phyloP scores from a whole-genome alignment of 2,888 invertebrate genomes.

The Gerosis bhagava region DNA sequence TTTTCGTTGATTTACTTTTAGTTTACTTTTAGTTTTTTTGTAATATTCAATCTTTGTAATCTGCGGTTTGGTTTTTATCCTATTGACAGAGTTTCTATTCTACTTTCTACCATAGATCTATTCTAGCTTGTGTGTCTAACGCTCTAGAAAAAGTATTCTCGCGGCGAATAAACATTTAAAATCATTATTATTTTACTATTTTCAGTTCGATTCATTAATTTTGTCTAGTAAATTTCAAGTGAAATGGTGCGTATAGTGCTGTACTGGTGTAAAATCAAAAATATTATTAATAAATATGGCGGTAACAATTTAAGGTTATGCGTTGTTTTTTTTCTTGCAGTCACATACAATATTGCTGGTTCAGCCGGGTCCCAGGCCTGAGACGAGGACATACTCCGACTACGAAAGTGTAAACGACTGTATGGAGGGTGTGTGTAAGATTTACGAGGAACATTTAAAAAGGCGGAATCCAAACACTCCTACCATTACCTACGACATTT shows the following conservation, averaged over 20 bases:
- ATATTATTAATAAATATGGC: slow-evolving; percentile 51
- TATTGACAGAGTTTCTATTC: too few species aligned
- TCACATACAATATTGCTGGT: slow-evolving; percentile 98
- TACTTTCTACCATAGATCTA: too few species aligned
- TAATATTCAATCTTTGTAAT: too few species aligned
- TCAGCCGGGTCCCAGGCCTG: slow-evolving; percentile 96
- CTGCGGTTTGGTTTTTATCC: too few species aligned
- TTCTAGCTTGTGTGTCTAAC: too few species aligned
- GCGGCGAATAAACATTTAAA: too few species aligned
- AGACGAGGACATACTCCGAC: slow-evolving; percentile 98
- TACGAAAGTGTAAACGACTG: slow-evolving; percentile 99
- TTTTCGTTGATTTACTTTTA: too few species aligned
- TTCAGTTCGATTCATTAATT: neutral
- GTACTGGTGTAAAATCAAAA: slow-evolving; percentile 40
- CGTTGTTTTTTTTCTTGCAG: slow-evolving; percentile 81
- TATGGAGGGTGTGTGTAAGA: slow-evolving; percentile 99
- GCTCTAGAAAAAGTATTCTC: too few species aligned
- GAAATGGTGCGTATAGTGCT: slow-evolving; percentile 49
- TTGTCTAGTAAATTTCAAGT: neutral
- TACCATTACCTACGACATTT: slow-evolving; percentile 98
- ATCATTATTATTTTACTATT: too few species aligned
- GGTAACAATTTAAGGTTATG: slow-evolving; percentile 52
- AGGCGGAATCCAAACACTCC: slow-evolving; percentile 97
- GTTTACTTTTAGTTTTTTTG: too few species aligned
- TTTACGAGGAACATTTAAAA: slow-evolving; percentile 99